Evolutionary conservation across 1,140 invertebrate genomes (phyloP).

Genomic region (Zeugodacus cucurbitae): DNA sequence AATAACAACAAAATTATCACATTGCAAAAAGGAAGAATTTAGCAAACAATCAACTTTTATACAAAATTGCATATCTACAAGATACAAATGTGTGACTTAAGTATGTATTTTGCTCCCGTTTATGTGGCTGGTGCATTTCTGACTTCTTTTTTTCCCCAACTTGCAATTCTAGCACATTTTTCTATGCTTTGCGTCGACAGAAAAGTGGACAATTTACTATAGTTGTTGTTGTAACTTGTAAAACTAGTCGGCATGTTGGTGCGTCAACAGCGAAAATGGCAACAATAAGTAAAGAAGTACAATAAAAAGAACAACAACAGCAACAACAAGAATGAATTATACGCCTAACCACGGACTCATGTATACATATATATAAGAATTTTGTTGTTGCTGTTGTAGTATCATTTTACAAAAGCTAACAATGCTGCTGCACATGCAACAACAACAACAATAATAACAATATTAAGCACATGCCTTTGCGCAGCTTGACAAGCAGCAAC

Average conservation of each 20-base stretch:
- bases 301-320: background rate
- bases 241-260: conserved; percentile 26
- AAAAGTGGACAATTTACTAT: conserved; percentile 18
- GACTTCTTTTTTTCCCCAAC: background rate
- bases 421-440: background rate
- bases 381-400: background rate
- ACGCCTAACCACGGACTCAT: background rate
- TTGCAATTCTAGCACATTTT: background rate
- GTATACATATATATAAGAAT: background rate
- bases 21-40: no score
- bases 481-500: background rate
- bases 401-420: background rate
- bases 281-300: background rate
- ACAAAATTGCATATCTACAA: background rate
- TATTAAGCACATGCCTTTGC: background rate
- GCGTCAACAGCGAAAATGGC: background rate
- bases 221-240: conserved; percentile 27
- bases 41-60: no score
- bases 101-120: background rate
- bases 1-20: no score
- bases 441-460: background rate
- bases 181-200: background rate
- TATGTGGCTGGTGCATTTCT: background rate
- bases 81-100: background rate
- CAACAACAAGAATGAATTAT: background rate